Conservation (phyloP, 2,797 vertebrate species). For the Malacoctenus gilli region DNA sequence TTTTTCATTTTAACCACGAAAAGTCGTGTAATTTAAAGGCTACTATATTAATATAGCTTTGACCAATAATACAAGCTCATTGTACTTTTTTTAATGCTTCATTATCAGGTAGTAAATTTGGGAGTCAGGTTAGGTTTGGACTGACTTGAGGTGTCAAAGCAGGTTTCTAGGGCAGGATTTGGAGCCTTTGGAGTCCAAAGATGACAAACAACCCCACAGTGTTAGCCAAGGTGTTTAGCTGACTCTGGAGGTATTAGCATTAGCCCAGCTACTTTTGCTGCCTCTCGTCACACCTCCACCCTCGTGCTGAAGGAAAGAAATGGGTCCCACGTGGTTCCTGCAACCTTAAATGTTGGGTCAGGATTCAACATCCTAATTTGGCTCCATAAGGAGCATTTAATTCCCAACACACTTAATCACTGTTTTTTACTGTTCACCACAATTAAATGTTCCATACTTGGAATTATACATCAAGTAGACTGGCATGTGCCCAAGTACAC, state of each 20-base stretch:
- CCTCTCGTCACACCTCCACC: constrained; percentile 29
- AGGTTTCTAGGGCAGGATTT: constrained; percentile 16
- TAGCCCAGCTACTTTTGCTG: constrained; percentile 38
- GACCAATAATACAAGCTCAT: no score
- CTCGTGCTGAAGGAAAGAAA: constrained; percentile 2
- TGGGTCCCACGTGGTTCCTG: constrained; percentile 5
- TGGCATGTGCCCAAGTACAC: no score
- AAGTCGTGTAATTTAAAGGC: no score
- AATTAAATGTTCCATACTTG: not conserved
- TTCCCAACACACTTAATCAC: no score
- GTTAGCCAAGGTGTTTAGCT: no score
- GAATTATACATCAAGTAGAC: not conserved
- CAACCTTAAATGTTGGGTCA: constrained; percentile 2
- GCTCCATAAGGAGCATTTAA: not conserved
- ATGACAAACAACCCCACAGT: constrained; percentile 24
- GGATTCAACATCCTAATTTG: not conserved
- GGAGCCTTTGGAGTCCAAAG: constrained; percentile 5
- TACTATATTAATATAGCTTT: no score
- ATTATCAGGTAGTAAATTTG: no score
- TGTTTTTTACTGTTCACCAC: not conserved
- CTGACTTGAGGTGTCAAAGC: not conserved
- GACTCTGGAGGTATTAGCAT: constrained; percentile 64
- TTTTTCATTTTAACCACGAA: no score
- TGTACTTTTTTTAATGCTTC: no score
- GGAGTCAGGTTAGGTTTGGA: no score